Conservation (phyloP, 1,140 invertebrate genomes). For the Leptinotarsa undecemlineata region DNA sequence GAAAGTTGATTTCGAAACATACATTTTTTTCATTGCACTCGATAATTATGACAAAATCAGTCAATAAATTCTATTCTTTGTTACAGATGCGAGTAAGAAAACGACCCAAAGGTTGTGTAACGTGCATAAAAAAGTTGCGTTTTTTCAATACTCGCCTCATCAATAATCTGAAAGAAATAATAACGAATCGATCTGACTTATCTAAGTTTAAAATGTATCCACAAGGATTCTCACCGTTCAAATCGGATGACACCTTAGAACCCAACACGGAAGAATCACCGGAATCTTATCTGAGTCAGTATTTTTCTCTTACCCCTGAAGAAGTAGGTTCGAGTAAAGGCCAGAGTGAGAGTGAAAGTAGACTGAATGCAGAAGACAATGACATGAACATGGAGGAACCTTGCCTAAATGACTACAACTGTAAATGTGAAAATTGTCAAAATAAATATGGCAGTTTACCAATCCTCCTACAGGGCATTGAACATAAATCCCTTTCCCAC, state of each 20-base stretch:
- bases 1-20: no score
- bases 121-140: no score
- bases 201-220: no score
- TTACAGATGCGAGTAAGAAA: no score
- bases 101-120: no score
- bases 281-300: background rate
- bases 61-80: no score
- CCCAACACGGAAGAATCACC: background rate
- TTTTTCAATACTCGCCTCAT: no score
- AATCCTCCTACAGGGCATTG: constrained; percentile 20
- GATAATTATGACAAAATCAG: no score
- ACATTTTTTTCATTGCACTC: no score
- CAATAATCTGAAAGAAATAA: no score
- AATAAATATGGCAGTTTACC: constrained; percentile 25
- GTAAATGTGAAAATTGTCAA: constrained; percentile 16
- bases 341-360: background rate
- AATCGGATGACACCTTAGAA: background rate
- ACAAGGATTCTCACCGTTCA: no score
- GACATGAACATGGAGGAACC: background rate
- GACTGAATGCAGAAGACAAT: background rate
- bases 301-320: background rate
- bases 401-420: constrained; percentile 22
- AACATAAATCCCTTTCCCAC: constrained; percentile 15
- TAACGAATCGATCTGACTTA: no score
- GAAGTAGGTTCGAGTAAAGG: background rate